Conservation (phyloP, 2,888 invertebrate species). For the Latheticus oryzae region DNA sequence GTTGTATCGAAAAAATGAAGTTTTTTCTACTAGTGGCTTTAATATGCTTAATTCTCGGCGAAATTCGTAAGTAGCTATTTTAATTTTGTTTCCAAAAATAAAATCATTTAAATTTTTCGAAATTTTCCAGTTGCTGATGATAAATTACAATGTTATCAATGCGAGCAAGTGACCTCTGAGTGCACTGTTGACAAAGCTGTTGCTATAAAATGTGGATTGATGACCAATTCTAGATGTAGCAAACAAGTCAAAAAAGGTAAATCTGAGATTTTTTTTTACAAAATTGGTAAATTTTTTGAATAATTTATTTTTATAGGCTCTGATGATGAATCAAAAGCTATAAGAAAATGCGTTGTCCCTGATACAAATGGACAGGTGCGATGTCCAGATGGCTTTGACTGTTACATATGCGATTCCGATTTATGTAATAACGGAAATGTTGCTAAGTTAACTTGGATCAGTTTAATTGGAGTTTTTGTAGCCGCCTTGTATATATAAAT, state of each 20-base stretch:
- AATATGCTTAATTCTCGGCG: too few species aligned
- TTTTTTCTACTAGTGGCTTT: too few species aligned
- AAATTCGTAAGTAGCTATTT: too few species aligned
- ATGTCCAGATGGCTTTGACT: constrained; percentile 23
- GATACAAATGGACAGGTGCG: constrained; percentile 11
- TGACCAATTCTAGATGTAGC: not conserved
- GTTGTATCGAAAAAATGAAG: too few species aligned
- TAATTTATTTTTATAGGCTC: constrained; percentile 23
- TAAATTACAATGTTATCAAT: constrained; percentile 17
- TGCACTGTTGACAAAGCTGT: constrained; percentile 7
- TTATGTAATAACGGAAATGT: constrained; percentile 20
- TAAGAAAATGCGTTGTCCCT: constrained; percentile 36
- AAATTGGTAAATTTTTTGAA: not conserved
- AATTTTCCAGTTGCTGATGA: constrained; percentile 16
- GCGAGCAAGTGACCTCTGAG: constrained; percentile 3
- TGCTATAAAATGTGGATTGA: constrained; percentile 3
- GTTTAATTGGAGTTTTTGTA: constrained; percentile 9
- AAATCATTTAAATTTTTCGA: not conserved
- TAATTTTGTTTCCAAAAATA: too few species aligned
- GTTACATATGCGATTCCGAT: constrained; percentile 19
- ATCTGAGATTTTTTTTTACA: not conserved
- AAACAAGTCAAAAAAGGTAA: constrained; percentile 23
- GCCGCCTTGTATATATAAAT: constrained; percentile 14
- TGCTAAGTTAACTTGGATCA: constrained; percentile 9
- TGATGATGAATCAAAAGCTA: constrained; percentile 18